A percentile compares a stretch with the other conserved stretches of the same genome.
phyloP scores from a whole-genome alignment of 2,113 vertebrate species.

The Eleginops maclovinus region DNA sequence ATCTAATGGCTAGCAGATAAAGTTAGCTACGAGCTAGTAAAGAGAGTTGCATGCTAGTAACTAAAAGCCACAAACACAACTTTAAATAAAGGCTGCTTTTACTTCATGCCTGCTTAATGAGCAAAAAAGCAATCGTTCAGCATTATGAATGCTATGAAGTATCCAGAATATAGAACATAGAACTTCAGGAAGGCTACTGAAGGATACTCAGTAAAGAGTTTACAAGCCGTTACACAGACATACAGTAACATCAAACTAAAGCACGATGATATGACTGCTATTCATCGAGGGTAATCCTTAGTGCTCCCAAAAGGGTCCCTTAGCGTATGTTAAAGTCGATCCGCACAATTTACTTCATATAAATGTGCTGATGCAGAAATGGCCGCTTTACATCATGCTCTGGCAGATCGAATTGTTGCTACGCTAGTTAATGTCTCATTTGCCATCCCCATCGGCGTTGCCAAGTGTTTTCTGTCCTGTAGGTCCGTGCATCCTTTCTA shows the following conservation, averaged over 20 bases:
- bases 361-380: conserved; percentile 29
- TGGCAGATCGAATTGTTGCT: not conserved
- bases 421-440: conserved; percentile 15
- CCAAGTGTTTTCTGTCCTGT: conserved; percentile 8
- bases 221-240: conserved; percentile 4
- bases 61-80: not conserved
- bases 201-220: too few species aligned
- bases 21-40: too few species aligned
- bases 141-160: too few species aligned
- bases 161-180: too few species aligned
- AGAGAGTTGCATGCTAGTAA: too few species aligned
- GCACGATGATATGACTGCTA: conserved; percentile 5
- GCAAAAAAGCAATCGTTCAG: not conserved
- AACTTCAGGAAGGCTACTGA: too few species aligned
- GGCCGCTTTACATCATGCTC: conserved; percentile 17
- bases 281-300: not conserved
- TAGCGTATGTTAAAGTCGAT: conserved; percentile 29
- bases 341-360: conserved; percentile 8
- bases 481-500: conserved; percentile 43
- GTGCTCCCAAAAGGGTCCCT: not conserved
- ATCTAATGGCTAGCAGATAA: too few species aligned
- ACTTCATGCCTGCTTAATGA: not conserved
- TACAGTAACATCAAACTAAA: conserved; percentile 1
- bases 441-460: conserved; percentile 44
- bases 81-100: not conserved